A percentile compares a stretch with the other conserved stretches of the same genome.
Evolutionary conservation across 2,113 vertebrate species (phyloP).

Genomic region (Gallinago jamesoni): DNA sequence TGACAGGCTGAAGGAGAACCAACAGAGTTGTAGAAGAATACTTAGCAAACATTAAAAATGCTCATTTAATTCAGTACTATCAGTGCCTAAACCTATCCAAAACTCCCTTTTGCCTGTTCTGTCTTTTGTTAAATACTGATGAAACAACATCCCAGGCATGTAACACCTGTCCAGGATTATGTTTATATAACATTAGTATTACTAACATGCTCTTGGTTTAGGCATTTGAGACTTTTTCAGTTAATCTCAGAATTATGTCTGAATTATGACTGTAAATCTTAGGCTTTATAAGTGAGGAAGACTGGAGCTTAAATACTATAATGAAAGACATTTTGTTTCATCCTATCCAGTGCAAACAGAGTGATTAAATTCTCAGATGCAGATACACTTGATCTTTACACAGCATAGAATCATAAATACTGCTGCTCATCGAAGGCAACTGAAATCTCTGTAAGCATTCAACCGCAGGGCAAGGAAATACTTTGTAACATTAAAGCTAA

Average conservation of each 20-base stretch:
- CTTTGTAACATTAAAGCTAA: neutral
- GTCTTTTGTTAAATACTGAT: neutral
- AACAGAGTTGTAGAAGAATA: neutral
- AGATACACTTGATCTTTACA: neutral
- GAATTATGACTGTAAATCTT: neutral
- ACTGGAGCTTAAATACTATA: neutral
- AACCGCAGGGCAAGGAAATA: neutral
- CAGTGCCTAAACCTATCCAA: neutral
- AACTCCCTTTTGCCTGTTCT: neutral
- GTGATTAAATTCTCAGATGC: neutral
- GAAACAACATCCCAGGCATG: neutral
- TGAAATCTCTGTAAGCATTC: neutral
- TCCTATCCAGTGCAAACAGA: neutral
- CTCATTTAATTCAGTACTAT: neutral
- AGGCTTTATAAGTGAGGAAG: neutral
- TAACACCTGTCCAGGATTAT: neutral
- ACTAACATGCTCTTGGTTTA: neutral
- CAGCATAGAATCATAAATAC: neutral
- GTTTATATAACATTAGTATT: neutral
- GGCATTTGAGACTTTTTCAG: neutral
- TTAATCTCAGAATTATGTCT: neutral
- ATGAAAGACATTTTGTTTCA: neutral
- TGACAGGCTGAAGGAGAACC: constrained; percentile 22
- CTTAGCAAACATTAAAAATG: neutral
- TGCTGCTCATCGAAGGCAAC: neutral